phyloP scores from a whole-genome alignment of 2,113 vertebrate species.

The Platysteira castanea region DNA sequence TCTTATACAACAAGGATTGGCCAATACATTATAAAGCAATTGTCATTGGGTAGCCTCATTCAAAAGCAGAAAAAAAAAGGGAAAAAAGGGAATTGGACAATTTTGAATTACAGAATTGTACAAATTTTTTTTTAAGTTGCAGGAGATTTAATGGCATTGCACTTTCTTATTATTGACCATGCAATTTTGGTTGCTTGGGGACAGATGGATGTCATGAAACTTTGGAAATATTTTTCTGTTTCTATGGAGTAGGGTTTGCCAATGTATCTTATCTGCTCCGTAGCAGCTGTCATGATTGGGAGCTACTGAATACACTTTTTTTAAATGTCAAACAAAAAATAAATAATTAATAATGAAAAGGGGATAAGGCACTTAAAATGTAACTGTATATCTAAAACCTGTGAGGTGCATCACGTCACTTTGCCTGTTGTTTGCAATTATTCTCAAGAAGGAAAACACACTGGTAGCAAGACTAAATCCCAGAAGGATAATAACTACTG shows the following conservation, averaged over 20 bases:
- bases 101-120: not conserved
- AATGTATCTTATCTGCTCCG: not conserved
- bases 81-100: fast-evolving
- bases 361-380: not conserved
- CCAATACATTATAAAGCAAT: not conserved
- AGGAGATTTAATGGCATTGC: not conserved
- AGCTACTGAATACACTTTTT: not conserved
- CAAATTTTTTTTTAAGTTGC: not conserved
- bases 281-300: not conserved
- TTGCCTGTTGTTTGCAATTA: not conserved
- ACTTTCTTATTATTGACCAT: not conserved
- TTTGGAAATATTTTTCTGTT: not conserved
- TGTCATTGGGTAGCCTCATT: not conserved
- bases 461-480: not conserved
- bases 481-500: not conserved
- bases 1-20: not conserved
- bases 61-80: not conserved
- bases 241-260: not conserved
- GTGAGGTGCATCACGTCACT: not conserved
- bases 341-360: conserved; percentile 1
- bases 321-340: not conserved
- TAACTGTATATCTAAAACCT: not conserved
- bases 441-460: not conserved
- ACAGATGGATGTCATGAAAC: not conserved
- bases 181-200: not conserved